Conservation (phyloP, 2,888 invertebrate species). For the Oxycera nigricornis region DNA sequence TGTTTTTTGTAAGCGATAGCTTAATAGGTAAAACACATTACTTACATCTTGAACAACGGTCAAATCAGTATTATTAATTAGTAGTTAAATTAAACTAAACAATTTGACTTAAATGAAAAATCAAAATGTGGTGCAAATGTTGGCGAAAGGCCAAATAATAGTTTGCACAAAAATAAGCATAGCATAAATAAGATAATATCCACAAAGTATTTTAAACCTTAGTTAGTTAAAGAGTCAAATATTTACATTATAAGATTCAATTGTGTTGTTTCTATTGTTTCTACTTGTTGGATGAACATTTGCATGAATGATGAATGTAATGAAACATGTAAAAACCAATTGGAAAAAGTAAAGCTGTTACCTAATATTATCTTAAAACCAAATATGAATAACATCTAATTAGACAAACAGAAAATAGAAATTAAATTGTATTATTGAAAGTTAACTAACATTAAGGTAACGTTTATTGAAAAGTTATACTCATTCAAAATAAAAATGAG, state of each 20-base stretch:
- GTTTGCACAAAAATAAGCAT: neutral
- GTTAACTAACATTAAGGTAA: too few relatives aligned
- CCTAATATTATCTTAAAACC: constrained; percentile 10
- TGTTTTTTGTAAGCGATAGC: neutral
- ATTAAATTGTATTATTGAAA: neutral
- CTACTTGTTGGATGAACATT: neutral
- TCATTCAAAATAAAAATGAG: neutral
- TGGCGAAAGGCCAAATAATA: neutral
- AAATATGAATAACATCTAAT: constrained; percentile 16
- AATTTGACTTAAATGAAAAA: constrained; percentile 11
- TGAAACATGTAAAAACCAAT: constrained; percentile 11
- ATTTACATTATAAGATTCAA: neutral
- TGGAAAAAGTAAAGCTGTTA: constrained; percentile 6
- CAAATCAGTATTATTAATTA: neutral
- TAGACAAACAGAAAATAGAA: neutral
- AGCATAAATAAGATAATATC: neutral
- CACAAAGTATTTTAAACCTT: constrained; percentile 14
- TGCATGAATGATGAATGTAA: neutral
- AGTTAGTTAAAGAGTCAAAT: constrained; percentile 15
- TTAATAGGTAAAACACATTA: constrained; percentile 23
- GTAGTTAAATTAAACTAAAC: constrained; percentile 8
- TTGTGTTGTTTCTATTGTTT: neutral
- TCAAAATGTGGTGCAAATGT: neutral
- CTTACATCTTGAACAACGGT: constrained; percentile 29
- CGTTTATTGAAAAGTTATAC: neutral